phyloP scores from a whole-genome alignment of 2,888 invertebrate species.

The Elegia similella region DNA sequence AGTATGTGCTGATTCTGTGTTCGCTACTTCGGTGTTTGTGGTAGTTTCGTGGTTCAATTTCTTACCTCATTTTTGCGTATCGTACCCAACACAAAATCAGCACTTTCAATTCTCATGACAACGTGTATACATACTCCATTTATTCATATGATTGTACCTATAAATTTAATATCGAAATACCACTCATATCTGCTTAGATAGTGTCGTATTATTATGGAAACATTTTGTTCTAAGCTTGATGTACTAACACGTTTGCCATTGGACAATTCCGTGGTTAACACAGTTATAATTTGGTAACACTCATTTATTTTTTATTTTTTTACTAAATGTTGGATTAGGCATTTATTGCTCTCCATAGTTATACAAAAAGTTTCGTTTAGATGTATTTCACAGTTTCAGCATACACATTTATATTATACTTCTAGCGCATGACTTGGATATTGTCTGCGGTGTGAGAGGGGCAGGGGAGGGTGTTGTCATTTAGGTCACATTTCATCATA shows the following conservation, averaged over 20 bases:
- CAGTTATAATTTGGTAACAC: background rate
- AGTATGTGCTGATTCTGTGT: constrained; percentile 27
- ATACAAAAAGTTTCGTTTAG: background rate
- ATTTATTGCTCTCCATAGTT: too few species aligned
- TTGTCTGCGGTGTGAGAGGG: background rate
- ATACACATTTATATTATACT: constrained; percentile 1
- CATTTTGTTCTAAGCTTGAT: constrained; percentile 12
- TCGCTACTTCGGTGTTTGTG: constrained; percentile 26
- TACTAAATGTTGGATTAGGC: too few species aligned
- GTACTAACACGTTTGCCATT: constrained; percentile 7
- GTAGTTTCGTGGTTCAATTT: constrained; percentile 20
- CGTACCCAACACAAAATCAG: constrained; percentile 39
- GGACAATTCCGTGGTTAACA: constrained; percentile 1
- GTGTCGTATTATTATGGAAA: constrained; percentile 34
- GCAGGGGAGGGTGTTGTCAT: too few species aligned
- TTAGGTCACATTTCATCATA: too few species aligned
- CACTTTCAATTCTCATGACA: constrained; percentile 50
- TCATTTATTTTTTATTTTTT: too few species aligned
- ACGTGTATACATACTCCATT: constrained; percentile 62
- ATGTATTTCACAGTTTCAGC: background rate
- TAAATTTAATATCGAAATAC: constrained; percentile 56
- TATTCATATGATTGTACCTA: constrained; percentile 50
- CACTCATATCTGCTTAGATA: constrained; percentile 76
- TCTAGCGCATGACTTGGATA: background rate
- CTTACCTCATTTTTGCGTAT: constrained; percentile 20